Evolutionary conservation across 1,140 invertebrate genomes (phyloP).

Genomic region (Lineus longissimus): DNA sequence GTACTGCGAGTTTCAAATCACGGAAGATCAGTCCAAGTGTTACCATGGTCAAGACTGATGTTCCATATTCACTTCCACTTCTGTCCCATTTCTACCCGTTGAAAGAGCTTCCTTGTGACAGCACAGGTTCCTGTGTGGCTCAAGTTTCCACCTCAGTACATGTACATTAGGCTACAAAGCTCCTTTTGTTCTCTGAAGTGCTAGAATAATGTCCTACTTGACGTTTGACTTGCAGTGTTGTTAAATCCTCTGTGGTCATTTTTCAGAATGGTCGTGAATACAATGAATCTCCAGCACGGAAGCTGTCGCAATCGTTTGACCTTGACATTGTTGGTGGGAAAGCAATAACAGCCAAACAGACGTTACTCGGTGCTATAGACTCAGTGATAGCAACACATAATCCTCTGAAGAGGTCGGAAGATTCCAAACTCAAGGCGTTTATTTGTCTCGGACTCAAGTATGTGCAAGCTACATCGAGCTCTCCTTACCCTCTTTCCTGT

Average conservation of each 20-base stretch:
- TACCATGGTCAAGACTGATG: too few relatives aligned
- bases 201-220: too few relatives aligned
- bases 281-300: slow-evolving; percentile 90
- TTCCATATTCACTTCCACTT: too few relatives aligned
- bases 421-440: slow-evolving; percentile 98
- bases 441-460: slow-evolving; percentile 93
- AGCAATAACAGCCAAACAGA: slow-evolving; percentile 85
- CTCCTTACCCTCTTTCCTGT: too few relatives aligned
- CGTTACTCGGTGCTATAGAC: slow-evolving; percentile 84
- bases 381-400: slow-evolving; percentile 87
- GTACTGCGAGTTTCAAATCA: too few relatives aligned
- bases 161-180: background rate
- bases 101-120: too few relatives aligned
- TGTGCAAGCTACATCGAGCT: slow-evolving; percentile 40
- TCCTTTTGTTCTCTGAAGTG: background rate
- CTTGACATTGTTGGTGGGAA: slow-evolving; percentile 86
- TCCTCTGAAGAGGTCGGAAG: slow-evolving; percentile 86
- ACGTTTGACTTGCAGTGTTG: too few relatives aligned
- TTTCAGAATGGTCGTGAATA: slow-evolving; percentile 75
- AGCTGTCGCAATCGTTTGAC: slow-evolving; percentile 97
- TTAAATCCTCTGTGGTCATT: too few relatives aligned
- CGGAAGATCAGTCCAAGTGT: too few relatives aligned
- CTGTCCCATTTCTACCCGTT: too few relatives aligned
- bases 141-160: too few relatives aligned
- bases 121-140: too few relatives aligned